These are phyloP conservation scores for Pseudomyrmex pallidus DNA, from an alignment of 1,140 invertebrate genomes.

Conservation along the genomic window DNA sequence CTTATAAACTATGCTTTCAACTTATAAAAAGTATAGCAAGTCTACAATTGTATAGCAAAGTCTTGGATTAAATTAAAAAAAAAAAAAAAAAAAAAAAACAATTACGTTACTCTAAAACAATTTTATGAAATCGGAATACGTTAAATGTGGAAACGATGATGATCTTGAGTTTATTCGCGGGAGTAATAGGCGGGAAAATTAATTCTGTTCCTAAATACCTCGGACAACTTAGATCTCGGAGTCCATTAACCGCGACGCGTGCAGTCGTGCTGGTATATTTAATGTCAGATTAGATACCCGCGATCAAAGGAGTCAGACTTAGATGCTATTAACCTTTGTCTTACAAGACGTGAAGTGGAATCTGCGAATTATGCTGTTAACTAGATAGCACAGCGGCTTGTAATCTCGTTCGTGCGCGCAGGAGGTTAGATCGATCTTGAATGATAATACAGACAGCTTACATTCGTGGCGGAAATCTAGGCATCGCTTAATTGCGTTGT, in stretches of 20 bases:
- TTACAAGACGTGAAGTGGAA: constrained; percentile 46
- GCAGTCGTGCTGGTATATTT: constrained; percentile 9
- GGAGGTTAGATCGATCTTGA: constrained; percentile 15
- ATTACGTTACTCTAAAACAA: no score
- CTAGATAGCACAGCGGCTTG: constrained; percentile 43
- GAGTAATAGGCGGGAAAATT: constrained; percentile 30
- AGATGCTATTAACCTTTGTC: constrained; percentile 50
- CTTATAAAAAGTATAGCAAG: no score
- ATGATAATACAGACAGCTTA: constrained; percentile 42
- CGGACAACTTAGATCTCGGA: background rate
- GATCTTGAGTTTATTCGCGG: background rate
- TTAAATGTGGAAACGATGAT: background rate
- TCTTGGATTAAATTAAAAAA: no score
- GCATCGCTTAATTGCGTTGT: constrained; percentile 46
- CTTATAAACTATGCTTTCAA: no score
- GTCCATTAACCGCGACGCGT: constrained; percentile 33
- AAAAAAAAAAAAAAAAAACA: no score
- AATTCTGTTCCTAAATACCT: constrained; percentile 1
- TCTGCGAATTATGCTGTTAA: constrained; percentile 57
- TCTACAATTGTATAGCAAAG: no score
- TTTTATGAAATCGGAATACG: no score
- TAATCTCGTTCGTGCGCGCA: constrained; percentile 30
- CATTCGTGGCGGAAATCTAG: constrained; percentile 16
- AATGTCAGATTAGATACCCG: constrained; percentile 49
- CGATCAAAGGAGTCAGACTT: constrained; percentile 43